Conservation (phyloP, 2,113 vertebrate species). For the Channa argus region DNA sequence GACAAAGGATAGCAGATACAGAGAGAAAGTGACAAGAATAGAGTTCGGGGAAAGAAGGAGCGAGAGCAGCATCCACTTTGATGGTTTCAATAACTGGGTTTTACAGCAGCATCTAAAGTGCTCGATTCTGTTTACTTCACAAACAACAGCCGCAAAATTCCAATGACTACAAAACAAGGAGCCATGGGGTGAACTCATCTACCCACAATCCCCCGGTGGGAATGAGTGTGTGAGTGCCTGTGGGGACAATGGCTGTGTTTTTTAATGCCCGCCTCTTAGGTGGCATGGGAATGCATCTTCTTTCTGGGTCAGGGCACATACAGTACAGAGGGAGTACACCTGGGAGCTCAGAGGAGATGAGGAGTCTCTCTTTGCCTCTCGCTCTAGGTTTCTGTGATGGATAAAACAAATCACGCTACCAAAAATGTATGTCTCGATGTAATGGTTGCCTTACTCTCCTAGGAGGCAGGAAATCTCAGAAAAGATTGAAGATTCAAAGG, state of each 20-base stretch:
- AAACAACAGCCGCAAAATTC: conserved; percentile 63
- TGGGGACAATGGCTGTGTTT: conserved; percentile 76
- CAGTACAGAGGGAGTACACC: conserved; percentile 80
- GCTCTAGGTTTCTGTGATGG: conserved; percentile 56
- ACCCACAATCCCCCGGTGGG: conserved; percentile 78
- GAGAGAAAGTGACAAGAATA: conserved; percentile 35
- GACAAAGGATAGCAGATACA: conserved; percentile 37
- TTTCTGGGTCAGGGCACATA: conserved; percentile 83
- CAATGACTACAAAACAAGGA: conserved; percentile 71
- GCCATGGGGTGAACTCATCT: conserved; percentile 72
- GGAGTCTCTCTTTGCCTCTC: conserved; percentile 57
- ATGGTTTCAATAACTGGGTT: conserved; percentile 53
- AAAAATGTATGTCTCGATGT: conserved; percentile 47
- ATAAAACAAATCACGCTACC: conserved; percentile 69
- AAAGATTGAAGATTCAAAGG: conserved; percentile 59
- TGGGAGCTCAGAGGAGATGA: conserved; percentile 80
- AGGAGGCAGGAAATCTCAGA: conserved; percentile 56
- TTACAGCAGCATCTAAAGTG: conserved; percentile 45
- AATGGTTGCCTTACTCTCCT: conserved; percentile 59
- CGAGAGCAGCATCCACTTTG: conserved; percentile 50
- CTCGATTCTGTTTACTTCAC: conserved; percentile 59
- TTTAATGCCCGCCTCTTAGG: conserved; percentile 74
- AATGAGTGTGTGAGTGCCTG: conserved; percentile 65
- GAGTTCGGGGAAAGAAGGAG: conserved; percentile 12
- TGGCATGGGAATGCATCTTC: conserved; percentile 72